Conservation (phyloP, 2,797 vertebrate species). For the Megaceryle alcyon region DNA sequence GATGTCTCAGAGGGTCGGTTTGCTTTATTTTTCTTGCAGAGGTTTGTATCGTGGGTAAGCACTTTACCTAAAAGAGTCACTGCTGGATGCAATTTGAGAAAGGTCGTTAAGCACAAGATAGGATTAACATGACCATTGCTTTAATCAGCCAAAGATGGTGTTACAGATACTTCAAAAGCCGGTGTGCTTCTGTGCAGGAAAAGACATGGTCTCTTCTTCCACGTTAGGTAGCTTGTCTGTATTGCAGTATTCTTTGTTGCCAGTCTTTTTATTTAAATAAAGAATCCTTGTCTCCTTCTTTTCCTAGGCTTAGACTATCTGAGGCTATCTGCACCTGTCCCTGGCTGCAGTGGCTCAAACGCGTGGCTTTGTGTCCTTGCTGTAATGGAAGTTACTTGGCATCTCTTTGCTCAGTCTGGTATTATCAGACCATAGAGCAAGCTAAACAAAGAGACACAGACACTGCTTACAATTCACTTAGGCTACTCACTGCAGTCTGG, state of each 20-base stretch:
- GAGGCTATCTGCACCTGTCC: neutral
- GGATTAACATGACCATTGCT: constrained; percentile 18
- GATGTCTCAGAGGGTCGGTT: neutral
- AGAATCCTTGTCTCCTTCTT: neutral
- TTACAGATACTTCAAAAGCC: neutral
- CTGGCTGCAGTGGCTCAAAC: neutral
- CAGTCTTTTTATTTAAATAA: neutral
- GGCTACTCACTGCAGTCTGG: constrained; percentile 24
- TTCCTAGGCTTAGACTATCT: neutral
- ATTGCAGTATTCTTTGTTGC: neutral
- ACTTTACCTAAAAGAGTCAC: neutral
- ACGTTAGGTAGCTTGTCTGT: neutral
- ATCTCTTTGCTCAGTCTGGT: neutral
- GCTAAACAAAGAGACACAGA: neutral
- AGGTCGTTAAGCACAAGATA: constrained; percentile 33
- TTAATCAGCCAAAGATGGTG: neutral
- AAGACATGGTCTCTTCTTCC: neutral
- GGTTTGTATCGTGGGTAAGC: neutral
- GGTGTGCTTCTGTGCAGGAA: neutral
- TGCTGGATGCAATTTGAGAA: constrained; percentile 17
- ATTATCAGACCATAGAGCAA: neutral
- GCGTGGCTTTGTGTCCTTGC: neutral
- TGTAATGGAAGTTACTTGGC: neutral
- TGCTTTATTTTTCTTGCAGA: neutral
- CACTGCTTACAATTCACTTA: neutral